Evolutionary conservation across 2,113 vertebrate genomes (phyloP).

Genomic region (Onychostruthus taczanowskii): DNA sequence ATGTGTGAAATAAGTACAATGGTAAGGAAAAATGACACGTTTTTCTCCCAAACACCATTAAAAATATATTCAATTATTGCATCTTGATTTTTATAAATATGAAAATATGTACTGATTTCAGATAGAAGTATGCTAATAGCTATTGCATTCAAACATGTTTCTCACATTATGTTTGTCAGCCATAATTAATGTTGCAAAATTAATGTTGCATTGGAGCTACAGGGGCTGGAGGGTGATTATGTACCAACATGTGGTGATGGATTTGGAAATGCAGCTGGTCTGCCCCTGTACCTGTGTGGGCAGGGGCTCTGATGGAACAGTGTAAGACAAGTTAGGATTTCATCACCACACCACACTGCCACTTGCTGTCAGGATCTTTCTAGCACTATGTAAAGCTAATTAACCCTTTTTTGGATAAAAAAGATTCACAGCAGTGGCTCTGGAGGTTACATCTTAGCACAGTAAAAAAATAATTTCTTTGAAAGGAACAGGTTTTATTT

Average conservation of each 20-base stretch:
- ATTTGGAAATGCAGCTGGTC: not conserved
- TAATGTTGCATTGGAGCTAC: not conserved
- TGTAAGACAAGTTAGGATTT: not conserved
- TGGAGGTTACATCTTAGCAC: not conserved
- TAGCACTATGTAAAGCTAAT: not conserved
- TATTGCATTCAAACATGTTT: not conserved
- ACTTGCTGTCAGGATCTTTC: not conserved
- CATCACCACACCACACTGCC: not conserved
- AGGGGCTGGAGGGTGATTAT: not conserved
- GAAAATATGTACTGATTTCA: not conserved
- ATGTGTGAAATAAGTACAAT: not conserved
- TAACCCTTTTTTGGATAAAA: not conserved
- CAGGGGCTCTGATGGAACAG: not conserved
- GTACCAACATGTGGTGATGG: not conserved
- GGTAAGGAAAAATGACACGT: fast-evolving
- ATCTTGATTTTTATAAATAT: not conserved
- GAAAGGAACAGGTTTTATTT: not conserved
- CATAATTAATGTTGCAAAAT: not conserved
- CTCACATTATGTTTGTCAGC: not conserved
- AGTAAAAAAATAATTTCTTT: not conserved
- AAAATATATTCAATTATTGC: not conserved
- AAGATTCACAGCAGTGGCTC: not conserved
- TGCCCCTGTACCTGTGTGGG: not conserved
- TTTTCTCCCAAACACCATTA: not conserved
- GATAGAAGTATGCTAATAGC: not conserved